phyloP scores from a whole-genome alignment of 2,797 vertebrate species.

The Hyperoplus immaculatus region DNA sequence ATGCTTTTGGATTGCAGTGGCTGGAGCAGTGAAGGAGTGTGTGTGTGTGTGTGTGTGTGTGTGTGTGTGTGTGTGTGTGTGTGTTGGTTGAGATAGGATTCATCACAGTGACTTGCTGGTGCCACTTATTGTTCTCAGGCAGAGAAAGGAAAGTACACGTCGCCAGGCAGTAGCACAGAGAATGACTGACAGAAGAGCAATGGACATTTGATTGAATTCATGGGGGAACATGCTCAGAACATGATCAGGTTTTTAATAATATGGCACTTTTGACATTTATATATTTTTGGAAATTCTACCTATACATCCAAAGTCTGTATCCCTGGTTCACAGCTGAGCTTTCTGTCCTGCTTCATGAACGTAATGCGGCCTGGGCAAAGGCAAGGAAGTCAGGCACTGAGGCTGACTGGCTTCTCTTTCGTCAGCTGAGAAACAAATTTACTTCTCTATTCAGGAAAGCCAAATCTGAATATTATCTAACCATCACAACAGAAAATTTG shows the following conservation, averaged over 20 bases:
- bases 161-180: slow-evolving; percentile 11
- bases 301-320: slow-evolving; percentile 12
- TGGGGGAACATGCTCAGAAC: slow-evolving; percentile 18
- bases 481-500: too few species aligned
- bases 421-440: too few species aligned
- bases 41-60: slow-evolving; percentile 64
- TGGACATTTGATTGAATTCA: slow-evolving; percentile 29
- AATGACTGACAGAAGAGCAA: slow-evolving; percentile 37
- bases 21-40: slow-evolving; percentile 52
- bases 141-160: slow-evolving; percentile 56
- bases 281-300: slow-evolving; percentile 12
- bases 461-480: too few species aligned
- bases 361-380: background rate
- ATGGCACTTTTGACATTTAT: slow-evolving; percentile 23
- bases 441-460: too few species aligned
- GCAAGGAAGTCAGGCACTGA: background rate
- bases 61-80: too few species aligned
- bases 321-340: background rate
- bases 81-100: slow-evolving; percentile 72
- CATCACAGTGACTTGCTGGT: slow-evolving; percentile 60
- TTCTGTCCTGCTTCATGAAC: too few species aligned
- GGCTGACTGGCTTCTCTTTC: too few species aligned
- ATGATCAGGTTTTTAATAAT: slow-evolving; percentile 14
- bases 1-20: slow-evolving; percentile 40
- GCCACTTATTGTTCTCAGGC: slow-evolving; percentile 67